These are phyloP conservation scores for Archegozetes longisetosus DNA, from an alignment of 1,140 invertebrate genomes.

Conservation along the genomic window DNA sequence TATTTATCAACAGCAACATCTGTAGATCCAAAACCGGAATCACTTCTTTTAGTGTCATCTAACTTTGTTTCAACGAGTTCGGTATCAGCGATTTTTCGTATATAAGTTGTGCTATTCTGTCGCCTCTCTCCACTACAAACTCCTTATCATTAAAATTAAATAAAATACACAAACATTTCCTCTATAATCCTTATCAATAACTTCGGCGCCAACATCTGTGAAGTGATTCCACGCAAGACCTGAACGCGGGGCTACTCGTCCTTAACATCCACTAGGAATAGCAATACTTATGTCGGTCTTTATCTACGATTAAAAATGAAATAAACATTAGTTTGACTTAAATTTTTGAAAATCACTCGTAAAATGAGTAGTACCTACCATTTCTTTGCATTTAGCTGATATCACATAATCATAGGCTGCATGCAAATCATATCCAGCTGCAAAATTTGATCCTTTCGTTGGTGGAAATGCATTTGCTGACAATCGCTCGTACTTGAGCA, in stretches of 20 bases:
- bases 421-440: conserved; percentile 80
- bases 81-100: conserved; percentile 71
- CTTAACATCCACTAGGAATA: no score
- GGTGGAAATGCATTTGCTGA: conserved; percentile 62
- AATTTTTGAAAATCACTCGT: background rate
- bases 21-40: conserved; percentile 23
- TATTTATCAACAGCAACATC: no score
- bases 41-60: conserved; percentile 21
- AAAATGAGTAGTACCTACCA: conserved; percentile 31
- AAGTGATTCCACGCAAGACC: background rate
- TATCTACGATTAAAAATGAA: conserved; percentile 26
- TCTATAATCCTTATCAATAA: conserved; percentile 1
- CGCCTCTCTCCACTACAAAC: no score
- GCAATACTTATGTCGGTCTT: no score
- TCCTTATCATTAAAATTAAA: background rate
- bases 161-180: conserved; percentile 3
- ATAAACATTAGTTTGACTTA: background rate
- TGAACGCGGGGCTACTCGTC: no score
- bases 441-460: conserved; percentile 56
- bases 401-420: conserved; percentile 76
- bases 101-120: no score
- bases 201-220: conserved; percentile 7
- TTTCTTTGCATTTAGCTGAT: conserved; percentile 60
- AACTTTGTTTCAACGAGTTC: conserved; percentile 52
- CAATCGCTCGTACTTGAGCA: conserved; percentile 56